Evolutionary conservation across 2,797 vertebrate genomes (phyloP).

Genomic region (Eurystomus glaucurus): DNA sequence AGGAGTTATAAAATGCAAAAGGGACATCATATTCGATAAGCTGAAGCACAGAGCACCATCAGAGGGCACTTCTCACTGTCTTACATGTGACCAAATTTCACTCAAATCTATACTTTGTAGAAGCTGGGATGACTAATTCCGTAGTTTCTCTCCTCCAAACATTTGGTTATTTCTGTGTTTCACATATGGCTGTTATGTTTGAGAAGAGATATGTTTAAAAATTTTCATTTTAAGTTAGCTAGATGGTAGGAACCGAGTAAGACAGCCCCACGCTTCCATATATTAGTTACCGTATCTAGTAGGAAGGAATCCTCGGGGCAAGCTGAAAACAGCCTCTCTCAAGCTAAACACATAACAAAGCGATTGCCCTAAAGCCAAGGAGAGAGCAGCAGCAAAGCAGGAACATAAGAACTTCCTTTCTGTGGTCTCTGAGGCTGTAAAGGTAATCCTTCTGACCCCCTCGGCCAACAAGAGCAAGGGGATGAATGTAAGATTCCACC

Average conservation of each 20-base stretch:
- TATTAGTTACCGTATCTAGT: not conserved
- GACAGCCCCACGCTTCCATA: not conserved
- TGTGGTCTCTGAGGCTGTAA: not conserved
- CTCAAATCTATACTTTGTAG: not conserved
- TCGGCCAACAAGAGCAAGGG: not conserved
- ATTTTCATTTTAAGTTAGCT: not conserved
- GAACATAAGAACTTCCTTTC: not conserved
- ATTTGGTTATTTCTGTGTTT: not conserved
- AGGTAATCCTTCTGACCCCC: not conserved
- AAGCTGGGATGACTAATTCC: not conserved
- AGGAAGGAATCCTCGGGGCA: not conserved
- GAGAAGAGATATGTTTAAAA: not conserved
- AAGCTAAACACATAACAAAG: conserved; percentile 13
- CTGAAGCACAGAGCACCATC: not conserved
- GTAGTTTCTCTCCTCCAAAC: not conserved
- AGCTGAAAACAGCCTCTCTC: not conserved
- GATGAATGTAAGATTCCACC: not conserved
- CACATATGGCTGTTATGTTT: not conserved
- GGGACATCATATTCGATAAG: not conserved
- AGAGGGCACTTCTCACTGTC: not conserved
- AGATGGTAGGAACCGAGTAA: not conserved
- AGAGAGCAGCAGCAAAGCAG: not conserved
- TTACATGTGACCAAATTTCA: not conserved
- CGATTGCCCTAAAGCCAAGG: conserved; percentile 17
- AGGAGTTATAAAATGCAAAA: not conserved